Evolutionary conservation across 2,888 invertebrate genomes (phyloP), one percentile per base, ranked within the genome.

Genomic region (Ectemnius cavifrons): DNA sequence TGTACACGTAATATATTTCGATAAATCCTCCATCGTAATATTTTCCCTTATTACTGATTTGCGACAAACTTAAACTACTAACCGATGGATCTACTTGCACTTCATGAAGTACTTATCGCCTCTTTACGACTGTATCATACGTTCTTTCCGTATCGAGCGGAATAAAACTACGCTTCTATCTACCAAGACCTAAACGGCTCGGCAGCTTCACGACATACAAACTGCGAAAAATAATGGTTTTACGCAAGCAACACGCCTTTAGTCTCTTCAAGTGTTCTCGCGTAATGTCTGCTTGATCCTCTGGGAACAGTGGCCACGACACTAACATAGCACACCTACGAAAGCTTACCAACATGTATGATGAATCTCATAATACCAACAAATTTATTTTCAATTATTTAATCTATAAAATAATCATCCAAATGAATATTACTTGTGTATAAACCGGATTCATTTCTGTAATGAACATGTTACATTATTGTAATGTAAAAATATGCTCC

Each of bases 291-390:
- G 60, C 63, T 47, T 28, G 20, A 69, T 79, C 75, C 74, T 78
- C 52, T 20, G 80, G 76, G 84, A 71, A 73, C 73, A 66, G 63
- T 80, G 72, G 67, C 74, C 75, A 80, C 82, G 79, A 84, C 73
- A 75, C 73, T 80, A 66, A 61, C 72, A 68, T 52, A 67, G 57
- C 18, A 58, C 69, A 52, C 56, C 67, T 73, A 61, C 18, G 81
- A 71, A 67, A 75, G 45, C 59, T 57, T 62, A 67, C 52, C 18
- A 59, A 56, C 67, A 56, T 45, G 68, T 11, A 8, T 37, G 8
- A 8, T 37, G 0, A 37, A 37, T 37, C 37, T 37, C 63, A 23
- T 23, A 23, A 23, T 23, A n/a, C n/a, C 23, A 73, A 23, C 61
- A 73, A 70, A 46, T 46, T 56, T 16, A 45, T 52, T 73, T 20